Evolutionary conservation across 2,888 invertebrate genomes (phyloP).

Genomic region (Chironomus tentans): DNA sequence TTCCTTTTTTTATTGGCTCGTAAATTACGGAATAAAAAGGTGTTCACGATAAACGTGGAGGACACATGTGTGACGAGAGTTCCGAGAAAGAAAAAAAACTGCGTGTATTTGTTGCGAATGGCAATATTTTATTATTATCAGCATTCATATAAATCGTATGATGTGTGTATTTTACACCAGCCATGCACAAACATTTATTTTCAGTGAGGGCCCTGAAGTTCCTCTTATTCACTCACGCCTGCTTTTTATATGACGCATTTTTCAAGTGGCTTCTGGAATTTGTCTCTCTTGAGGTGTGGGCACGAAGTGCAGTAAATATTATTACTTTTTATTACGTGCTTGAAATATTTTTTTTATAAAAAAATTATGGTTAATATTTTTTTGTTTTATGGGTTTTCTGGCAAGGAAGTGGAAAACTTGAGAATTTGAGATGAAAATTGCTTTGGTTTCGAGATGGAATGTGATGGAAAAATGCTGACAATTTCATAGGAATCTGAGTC

Average conservation of each 20-base stretch:
- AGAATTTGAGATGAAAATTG: no score
- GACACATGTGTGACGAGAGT: conserved; percentile 9
- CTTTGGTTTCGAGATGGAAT: no score
- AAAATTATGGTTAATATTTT: no score
- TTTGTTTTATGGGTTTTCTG: no score
- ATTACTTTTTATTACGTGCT: conserved; percentile 25
- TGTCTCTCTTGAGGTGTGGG: conserved; percentile 5
- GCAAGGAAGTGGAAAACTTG: no score
- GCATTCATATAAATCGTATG: conserved; percentile 18
- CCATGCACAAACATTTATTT: neutral
- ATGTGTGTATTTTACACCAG: neutral
- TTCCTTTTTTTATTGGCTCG: conserved; percentile 20
- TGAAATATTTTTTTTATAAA: neutral
- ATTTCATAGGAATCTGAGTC: no score
- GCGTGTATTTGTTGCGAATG: neutral
- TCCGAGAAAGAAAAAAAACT: neutral
- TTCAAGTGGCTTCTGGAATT: neutral
- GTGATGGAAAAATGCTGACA: no score
- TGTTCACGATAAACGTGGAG: conserved; percentile 19
- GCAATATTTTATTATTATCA: conserved; percentile 25
- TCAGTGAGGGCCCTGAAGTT: neutral
- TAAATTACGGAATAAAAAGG: conserved; percentile 25
- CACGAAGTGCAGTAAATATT: conserved; percentile 24
- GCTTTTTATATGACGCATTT: neutral
- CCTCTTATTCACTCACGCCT: neutral